Evolutionary conservation across 2,797 vertebrate species (phyloP).

Genomic region (Gymnothorax javanicus): DNA sequence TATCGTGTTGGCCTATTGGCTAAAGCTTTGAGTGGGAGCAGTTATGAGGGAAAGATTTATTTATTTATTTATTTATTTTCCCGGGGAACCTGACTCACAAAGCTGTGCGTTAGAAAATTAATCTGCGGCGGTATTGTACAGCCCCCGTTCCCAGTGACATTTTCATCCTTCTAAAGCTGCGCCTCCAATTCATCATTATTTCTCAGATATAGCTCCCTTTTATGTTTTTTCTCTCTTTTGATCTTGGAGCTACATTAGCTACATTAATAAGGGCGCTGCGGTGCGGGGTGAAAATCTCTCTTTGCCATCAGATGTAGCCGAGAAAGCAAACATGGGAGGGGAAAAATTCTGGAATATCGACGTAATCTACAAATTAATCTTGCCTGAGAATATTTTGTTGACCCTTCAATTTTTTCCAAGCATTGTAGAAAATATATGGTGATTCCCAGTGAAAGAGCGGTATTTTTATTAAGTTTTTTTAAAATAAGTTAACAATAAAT

Average conservation of each 20-base stretch:
- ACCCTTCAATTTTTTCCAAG: background rate
- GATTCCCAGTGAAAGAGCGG: background rate
- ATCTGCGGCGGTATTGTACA: background rate
- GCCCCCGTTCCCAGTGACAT: background rate
- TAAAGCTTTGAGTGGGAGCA: background rate
- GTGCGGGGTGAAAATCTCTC: constrained; percentile 33
- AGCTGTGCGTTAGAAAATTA: background rate
- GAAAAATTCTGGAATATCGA: constrained; percentile 3
- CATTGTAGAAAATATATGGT: background rate
- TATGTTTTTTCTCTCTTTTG: background rate
- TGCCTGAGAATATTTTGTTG: constrained; percentile 28
- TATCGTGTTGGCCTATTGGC: too few species aligned
- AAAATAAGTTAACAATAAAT: too few species aligned
- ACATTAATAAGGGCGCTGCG: background rate
- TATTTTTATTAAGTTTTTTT: too few species aligned
- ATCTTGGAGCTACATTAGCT: constrained; percentile 7
- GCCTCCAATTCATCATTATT: background rate
- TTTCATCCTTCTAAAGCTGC: background rate
- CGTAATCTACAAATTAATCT: constrained; percentile 16
- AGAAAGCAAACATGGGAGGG: background rate
- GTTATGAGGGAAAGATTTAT: background rate
- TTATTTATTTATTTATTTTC: background rate
- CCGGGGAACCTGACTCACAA: background rate
- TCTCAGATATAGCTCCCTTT: background rate
- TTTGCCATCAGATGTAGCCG: constrained; percentile 24